Conservation (phyloP, 2,888 invertebrate species). For the Epinotia brunnichana region DNA sequence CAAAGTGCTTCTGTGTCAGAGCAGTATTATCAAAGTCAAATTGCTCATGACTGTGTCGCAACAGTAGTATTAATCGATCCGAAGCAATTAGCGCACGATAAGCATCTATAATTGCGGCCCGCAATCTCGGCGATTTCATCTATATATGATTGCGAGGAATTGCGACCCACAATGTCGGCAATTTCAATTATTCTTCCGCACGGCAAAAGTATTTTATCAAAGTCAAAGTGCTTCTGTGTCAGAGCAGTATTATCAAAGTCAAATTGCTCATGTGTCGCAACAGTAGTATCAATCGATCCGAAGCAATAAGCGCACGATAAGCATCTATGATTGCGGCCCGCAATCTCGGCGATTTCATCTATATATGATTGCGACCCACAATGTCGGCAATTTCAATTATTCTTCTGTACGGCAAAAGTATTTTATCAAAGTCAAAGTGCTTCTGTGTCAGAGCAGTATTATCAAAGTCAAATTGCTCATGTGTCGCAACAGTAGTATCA, state of each 20-base stretch:
- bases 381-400: slow-evolving; percentile 27
- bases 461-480: background rate
- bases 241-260: background rate
- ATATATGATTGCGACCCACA: slow-evolving; percentile 12
- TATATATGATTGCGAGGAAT: too few relatives aligned
- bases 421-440: background rate
- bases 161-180: slow-evolving; percentile 7
- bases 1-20: too few relatives aligned
- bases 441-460: background rate
- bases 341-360: slow-evolving; percentile 21
- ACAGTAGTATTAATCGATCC: background rate
- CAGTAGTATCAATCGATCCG: background rate
- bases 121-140: too few relatives aligned
- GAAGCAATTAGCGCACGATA: background rate
- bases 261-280: background rate
- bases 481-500: background rate
- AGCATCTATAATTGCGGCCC: too few relatives aligned
- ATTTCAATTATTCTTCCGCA: slow-evolving; percentile 30
- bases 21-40: too few relatives aligned
- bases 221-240: background rate
- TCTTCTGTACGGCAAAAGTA: background rate
- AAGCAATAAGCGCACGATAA: background rate
- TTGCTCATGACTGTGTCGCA: background rate
- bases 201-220: background rate
- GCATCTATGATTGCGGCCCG: background rate